Percentiles rank a stretch among this genome's conserved stretches.
Conservation (phyloP, 2,797 vertebrate genomes). For the Crocodylus rhombifer region DNA sequence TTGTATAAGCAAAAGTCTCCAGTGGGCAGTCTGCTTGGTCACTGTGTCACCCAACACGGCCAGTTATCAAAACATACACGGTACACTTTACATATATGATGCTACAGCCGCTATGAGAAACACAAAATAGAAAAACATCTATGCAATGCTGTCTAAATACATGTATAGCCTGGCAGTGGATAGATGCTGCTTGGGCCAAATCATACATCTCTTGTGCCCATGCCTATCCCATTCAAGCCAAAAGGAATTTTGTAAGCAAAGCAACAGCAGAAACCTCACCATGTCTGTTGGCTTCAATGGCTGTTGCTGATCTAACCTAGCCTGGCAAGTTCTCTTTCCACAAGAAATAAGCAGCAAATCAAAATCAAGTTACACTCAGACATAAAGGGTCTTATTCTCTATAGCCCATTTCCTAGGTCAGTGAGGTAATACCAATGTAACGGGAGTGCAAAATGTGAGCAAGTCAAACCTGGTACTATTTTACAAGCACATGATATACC, state of each 20-base stretch:
- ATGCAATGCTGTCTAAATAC: neutral
- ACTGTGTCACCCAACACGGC: neutral
- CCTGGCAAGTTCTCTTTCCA: neutral
- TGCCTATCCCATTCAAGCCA: neutral
- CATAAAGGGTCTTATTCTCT: neutral
- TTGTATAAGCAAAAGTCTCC: neutral
- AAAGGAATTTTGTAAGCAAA: neutral
- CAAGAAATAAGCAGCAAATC: rapidly evolving
- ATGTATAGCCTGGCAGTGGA: rapidly evolving
- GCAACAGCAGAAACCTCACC: rapidly evolving
- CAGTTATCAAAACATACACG: neutral
- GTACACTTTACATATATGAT: neutral
- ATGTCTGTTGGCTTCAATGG: rapidly evolving
- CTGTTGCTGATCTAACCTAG: neutral
- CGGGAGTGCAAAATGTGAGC: neutral
- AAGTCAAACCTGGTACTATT: neutral
- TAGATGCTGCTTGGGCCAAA: neutral
- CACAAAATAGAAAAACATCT: rapidly evolving
- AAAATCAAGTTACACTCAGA: neutral
- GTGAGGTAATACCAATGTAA: neutral
- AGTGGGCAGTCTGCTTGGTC: rapidly evolving
- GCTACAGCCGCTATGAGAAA: rapidly evolving
- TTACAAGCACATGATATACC: rapidly evolving
- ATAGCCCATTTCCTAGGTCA: neutral
- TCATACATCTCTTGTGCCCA: neutral